Evolutionary conservation across 2,113 vertebrate species (phyloP).

Genomic region (Tychaedon coryphoeus): DNA sequence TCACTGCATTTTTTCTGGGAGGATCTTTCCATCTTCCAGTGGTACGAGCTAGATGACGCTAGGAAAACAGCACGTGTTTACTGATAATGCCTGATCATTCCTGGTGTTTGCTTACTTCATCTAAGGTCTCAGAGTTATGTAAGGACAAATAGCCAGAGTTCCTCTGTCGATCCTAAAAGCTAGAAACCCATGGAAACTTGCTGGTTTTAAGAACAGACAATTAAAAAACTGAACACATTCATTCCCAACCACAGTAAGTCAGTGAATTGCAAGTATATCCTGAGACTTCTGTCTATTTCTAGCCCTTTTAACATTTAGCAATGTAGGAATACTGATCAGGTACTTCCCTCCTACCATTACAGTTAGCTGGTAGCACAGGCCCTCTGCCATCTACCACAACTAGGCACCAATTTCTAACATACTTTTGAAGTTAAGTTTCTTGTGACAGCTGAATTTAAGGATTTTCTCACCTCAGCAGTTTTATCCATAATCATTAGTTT

Average conservation of each 20-base stretch:
- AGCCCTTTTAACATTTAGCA: background rate
- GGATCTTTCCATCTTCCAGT: slow-evolving; percentile 93
- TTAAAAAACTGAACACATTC: background rate
- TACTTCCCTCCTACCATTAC: background rate
- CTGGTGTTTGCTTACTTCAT: background rate
- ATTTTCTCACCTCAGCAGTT: background rate
- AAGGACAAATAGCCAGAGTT: background rate
- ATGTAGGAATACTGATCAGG: background rate
- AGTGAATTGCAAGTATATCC: background rate
- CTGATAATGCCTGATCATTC: background rate
- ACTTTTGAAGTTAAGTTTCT: background rate
- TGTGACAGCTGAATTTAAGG: background rate
- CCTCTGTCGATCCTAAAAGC: background rate
- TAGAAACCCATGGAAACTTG: background rate
- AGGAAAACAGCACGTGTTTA: background rate
- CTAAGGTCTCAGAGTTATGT: background rate
- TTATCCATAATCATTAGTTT: background rate
- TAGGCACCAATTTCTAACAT: background rate
- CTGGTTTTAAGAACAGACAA: background rate
- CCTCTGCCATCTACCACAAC: background rate
- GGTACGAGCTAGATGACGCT: slow-evolving; percentile 93
- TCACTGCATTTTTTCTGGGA: slow-evolving; percentile 85
- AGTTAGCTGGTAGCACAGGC: background rate
- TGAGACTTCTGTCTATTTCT: background rate
- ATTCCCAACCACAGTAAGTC: background rate